Base-by-base conservation (phyloP, 2,113 vertebrate genomes). In the Sander lucioperca region DNA sequence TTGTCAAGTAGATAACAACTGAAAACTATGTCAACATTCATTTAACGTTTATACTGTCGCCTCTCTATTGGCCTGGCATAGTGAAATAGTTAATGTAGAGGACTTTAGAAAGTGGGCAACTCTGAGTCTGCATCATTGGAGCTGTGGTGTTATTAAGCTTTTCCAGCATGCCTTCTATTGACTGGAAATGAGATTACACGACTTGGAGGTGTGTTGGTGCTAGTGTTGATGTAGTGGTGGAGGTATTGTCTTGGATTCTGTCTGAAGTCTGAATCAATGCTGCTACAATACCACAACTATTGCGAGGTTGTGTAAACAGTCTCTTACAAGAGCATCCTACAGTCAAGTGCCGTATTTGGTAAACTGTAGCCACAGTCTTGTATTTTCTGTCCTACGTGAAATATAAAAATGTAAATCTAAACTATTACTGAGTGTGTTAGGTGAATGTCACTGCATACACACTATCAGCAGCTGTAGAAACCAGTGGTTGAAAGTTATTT, bases 161-260 rank as follows among this genome's bases (percentile, higher is more conserved):
- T 61, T 67, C n/a, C 78, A 72, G n/a, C 39, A 56, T 59, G 21
- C 11, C 15, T 30, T 67, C 39, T 43, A 48, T 74, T 75, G 36
- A 13, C 27, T 73, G 68, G 81, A 82, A 77, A 61, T 86, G 27
- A 89, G 45, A 79, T 86, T 27, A 82, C 23, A 57, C 63, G 6
- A 47, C 56, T 59, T n/a, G 4, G 16, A 13, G 19, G 15, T 57
- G 18, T 51, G 7, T 39, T 39, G 62, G 19, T 67, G 19, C 48
- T 16, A 15, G 21, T 45, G 47, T 36, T 27, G 50, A 1, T 18
- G 27, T 43, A 25, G 27, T 25, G 50, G 14, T 56, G 67, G 10
- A 47, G 65, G n/a, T 54, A 11, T 43, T 48, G 27, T 69, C 51
- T 27, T 53, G 58, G 50, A 48, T 65, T 76, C 21, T 61, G 39